Base-by-base conservation (phyloP, 1,140 invertebrate species). In the Druon quercuslanigerum region DNA sequence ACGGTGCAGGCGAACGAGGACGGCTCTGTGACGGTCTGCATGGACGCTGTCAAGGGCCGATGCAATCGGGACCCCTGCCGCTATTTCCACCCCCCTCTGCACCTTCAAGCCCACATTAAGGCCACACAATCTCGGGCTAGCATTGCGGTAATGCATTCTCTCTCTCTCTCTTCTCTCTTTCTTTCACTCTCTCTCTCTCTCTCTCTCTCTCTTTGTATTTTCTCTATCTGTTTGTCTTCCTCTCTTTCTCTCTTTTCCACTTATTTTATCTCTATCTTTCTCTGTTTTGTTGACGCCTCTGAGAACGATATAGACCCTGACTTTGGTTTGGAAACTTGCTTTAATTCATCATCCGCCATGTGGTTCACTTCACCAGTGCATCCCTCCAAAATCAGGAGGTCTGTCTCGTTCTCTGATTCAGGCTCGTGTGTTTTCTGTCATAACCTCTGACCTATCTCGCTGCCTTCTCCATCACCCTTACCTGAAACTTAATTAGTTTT, bases 61-160 rank as follows among this genome's bases (percentile, higher is more conserved):
- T 98, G 97, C 95, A 95, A 96, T 94, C 96, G 96, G 94, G 96
- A 97, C 93, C 96, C 96, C 94, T 98, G 97, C 96, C 96, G 96
- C 95, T 98, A 97, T 96, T 97, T 97, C 95, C 96, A 98, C 94
- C 96, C 96, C 94, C 96, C 96, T 94, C 95, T 97, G 94, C 97
- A 99, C 96, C 97, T 99, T 93, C 97, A 98, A 96, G 97, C 97
- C 94, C 97, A 98, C 96, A 97, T 98, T 95, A 98, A 98, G 96
- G 97, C 95, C 91, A 94, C 96, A 95, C 96, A 96, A 95, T 95
- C 95, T 94, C 96, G 96, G 95, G 96, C 95, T 94, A 95, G 96
- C 95, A 91, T 91, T 91, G 95, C 96, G 96, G 96, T 97, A 96
- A 96, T 96, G 95, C 94, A 94, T 93, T 93, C 92, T 93, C 86